Evolutionary conservation across 2,888 invertebrate species (phyloP), one percentile per base, ranked within the genome.

Genomic region (Tortrix viridana): DNA sequence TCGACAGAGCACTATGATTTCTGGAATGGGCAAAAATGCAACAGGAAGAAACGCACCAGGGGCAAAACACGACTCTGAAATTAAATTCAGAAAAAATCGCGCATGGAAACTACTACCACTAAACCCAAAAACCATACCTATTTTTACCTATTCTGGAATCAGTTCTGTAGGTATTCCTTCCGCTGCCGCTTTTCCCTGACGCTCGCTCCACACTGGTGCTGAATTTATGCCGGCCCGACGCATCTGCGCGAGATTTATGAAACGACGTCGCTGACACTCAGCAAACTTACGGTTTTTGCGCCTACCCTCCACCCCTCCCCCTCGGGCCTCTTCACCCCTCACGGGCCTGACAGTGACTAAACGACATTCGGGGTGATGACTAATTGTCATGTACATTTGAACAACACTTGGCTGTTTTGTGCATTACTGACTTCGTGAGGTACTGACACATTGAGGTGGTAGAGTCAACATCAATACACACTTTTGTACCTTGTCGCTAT

Each of bases 241-340:
- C 84, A 80, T 83, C 84, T 83, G 84, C 77, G 73, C 66, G 75
- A 84, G 84, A 84, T 84, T 84, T 83, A 83, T 83, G 80, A 80
- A 80, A 80, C 71, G 75, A 70, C 73, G 77, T 69, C 76, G 73
- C 71, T 69, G 73, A 70, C 76, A 76, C 76, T 76, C 72, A 32
- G 57, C 69, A 73, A 75, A 77, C 76, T 77, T 76, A 73, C 73
- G 75, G 70, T 76, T 76, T 77, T 76, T 74, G 74, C 63, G 54
- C 53, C 69, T 26, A 49, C 48, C 58, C 64, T 22, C 48, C 48
- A 14, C 56, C 66, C 53, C 59, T 43, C 37, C 26, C 46, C 19
- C 32, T 32, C 12, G 1, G 12, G 32, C 32, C 32, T 12, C 3
- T 32, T 32, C 12, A 32, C 32, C 12, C 32, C 32, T 32, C 32